Percentiles rank a stretch among this genome's conserved stretches.
phyloP scores from a whole-genome alignment of 2,113 vertebrate species.

The Cyphomyrus plagiostoma region DNA sequence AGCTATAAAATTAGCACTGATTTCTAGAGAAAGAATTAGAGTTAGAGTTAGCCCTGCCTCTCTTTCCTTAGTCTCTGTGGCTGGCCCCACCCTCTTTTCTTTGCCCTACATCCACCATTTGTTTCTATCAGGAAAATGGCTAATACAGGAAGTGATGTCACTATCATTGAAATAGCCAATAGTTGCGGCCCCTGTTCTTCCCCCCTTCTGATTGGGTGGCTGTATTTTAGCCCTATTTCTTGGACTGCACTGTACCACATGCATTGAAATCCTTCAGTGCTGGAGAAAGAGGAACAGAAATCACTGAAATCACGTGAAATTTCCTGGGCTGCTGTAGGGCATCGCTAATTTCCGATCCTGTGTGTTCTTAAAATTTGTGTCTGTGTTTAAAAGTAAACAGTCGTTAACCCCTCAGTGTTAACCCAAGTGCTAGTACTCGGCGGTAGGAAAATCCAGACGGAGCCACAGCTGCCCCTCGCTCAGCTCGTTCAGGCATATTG shows the following conservation, averaged over 20 bases:
- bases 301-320: neutral
- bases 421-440: neutral
- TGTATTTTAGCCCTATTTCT: neutral
- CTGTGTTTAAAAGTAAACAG: neutral
- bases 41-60: neutral
- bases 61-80: neutral
- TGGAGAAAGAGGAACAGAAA: neutral
- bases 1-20: conserved; percentile 1
- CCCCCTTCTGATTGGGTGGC: neutral
- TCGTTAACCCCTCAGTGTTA: neutral
- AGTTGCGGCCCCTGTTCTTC: neutral
- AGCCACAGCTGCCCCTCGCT: neutral
- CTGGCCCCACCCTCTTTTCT: neutral
- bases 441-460: neutral
- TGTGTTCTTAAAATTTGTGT: neutral
- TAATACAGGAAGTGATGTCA: conserved; percentile 67
- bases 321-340: neutral
- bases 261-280: neutral
- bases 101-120: conserved; percentile 59
- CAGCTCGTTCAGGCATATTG: neutral
- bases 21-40: neutral
- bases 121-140: conserved; percentile 54
- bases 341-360: neutral
- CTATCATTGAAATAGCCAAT: conserved; percentile 34
- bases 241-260: neutral